A percentile compares a stretch with the other conserved stretches of the same genome.
Conservation (phyloP, 2,888 invertebrate species). For the Cephus spinipes region DNA sequence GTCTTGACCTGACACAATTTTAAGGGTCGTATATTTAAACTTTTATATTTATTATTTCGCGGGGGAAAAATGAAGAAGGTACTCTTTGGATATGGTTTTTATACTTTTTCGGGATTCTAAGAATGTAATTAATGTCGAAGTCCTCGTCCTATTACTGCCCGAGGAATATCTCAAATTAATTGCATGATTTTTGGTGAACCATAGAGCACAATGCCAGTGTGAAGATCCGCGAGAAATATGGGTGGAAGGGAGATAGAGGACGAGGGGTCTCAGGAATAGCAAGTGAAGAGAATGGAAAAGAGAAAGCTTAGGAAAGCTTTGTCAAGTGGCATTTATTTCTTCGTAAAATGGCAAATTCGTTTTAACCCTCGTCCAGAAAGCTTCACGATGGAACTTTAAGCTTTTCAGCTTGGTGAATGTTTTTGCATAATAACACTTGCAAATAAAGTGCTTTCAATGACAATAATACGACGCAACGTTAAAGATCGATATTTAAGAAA, state of each 20-base stretch:
- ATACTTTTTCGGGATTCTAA: too few relatives aligned
- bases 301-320: background rate
- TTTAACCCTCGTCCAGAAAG: background rate
- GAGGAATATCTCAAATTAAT: background rate
- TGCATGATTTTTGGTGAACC: too few relatives aligned
- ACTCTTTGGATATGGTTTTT: background rate
- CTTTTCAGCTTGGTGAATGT: background rate
- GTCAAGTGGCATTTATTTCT: background rate
- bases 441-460: background rate
- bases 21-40: background rate
- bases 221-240: constrained; percentile 1
- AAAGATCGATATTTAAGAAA: background rate
- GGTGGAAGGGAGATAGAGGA: constrained; percentile 11
- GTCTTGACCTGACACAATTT: background rate
- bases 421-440: background rate
- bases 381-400: background rate
- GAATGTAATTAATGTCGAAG: background rate
- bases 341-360: background rate
- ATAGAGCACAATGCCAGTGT: too few relatives aligned
- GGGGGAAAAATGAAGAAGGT: background rate
- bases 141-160: background rate
- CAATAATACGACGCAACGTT: background rate
- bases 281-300: constrained; percentile 21
- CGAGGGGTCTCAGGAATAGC: constrained; percentile 26
- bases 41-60: background rate